These are phyloP conservation scores for Falco berigora DNA, from an alignment of 2,797 vertebrate species.

Conservation along the genomic window DNA sequence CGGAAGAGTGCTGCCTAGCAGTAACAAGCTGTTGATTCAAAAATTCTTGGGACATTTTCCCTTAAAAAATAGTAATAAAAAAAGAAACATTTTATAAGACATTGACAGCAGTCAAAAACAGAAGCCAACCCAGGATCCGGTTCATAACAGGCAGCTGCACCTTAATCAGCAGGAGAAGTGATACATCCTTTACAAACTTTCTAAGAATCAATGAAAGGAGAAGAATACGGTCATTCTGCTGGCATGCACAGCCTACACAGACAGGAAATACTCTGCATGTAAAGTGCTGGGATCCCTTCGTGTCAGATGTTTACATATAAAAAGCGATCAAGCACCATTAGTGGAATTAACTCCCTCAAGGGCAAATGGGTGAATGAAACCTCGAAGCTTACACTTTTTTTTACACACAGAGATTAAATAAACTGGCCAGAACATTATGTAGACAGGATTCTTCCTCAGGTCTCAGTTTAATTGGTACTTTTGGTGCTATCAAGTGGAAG, in stretches of 20 bases:
- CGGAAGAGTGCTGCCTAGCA: background rate
- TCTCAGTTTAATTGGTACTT: background rate
- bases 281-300: background rate
- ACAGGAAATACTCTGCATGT: rapidly evolving
- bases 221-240: background rate
- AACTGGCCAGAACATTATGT: background rate
- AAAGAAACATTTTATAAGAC: background rate
- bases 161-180: background rate
- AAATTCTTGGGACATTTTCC: background rate
- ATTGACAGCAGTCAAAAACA: background rate
- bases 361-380: background rate
- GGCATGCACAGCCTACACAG: background rate
- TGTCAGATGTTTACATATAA: background rate
- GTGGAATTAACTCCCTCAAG: background rate
- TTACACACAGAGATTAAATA: background rate
- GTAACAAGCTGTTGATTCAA: background rate
- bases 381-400: background rate
- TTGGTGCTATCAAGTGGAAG: background rate
- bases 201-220: background rate
- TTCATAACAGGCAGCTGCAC: background rate
- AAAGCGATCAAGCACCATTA: background rate
- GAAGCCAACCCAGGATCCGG: background rate
- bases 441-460: background rate
- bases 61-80: background rate
- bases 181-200: background rate